Evolutionary conservation across 1,140 invertebrate species (phyloP), one percentile per base, ranked within the genome.

Genomic region (Popillia japonica): DNA sequence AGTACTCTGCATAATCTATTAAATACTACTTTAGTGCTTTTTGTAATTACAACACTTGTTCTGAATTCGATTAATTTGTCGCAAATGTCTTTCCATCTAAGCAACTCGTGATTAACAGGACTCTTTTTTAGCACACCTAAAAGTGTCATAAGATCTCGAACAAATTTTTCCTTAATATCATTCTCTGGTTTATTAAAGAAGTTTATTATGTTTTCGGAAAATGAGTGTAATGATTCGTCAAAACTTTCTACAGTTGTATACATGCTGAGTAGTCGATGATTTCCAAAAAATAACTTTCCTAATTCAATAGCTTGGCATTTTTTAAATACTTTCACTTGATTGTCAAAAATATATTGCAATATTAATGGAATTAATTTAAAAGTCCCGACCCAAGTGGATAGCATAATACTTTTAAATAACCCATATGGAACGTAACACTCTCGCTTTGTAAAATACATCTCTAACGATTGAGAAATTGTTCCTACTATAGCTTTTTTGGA

Each of bases 231-330:
- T 0, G 44, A 27, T 76, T 76, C 44, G 6, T 76, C 41, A 7
- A 48, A 59, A 34, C 6, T 23, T 76, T 34, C 44, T 17, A n/a
- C 23, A 20, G 41, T 23, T 20, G 40, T 23, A 22, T 74, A 41
- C 72, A 68, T 80, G 7, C 79, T 84, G 20, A 90, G 83, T 14
- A 89, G 83, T 79, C 89, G 82, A 44, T 88, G 84, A 81, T 91
- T 90, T 27, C 86, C 87, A 83, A 92, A 93, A 81, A 92, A 92
- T 48, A 89, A 86, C 55, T 87, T 85, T 64, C 93, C 81, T 75
- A 93, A 86, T 81, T 93, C 91, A 0, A 93, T 76, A 1, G 91
- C 92, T 85, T 93, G 92, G 80, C 88, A 89, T 79, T 90, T 88
- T 59, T 91, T 86, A 81, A 91, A 94, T 23, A 90, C 90, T 79